These are phyloP conservation scores for Gorsachius goisagi DNA, from an alignment of 2,113 vertebrate species.

Conservation along the genomic window DNA sequence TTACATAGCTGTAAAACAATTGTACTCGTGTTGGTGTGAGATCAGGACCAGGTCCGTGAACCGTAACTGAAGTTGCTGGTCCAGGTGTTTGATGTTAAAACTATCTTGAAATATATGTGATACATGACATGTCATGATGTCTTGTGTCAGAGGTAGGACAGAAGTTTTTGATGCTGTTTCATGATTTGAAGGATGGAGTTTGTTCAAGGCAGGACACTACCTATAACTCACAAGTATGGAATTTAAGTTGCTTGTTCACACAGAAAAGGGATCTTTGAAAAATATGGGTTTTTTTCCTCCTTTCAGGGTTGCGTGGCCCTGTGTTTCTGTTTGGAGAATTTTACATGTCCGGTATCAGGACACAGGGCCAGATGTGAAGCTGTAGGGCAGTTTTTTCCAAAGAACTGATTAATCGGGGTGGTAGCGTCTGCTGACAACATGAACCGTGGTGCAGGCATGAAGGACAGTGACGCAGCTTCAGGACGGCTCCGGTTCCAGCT, in stretches of 20 bases:
- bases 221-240: background rate
- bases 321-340: background rate
- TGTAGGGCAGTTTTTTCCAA: background rate
- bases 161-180: background rate
- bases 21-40: background rate
- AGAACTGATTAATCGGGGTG: background rate
- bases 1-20: background rate
- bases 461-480: background rate
- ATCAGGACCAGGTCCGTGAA: background rate
- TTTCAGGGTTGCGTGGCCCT: background rate
- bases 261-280: background rate
- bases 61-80: background rate
- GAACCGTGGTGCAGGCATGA: background rate
- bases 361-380: background rate
- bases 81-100: background rate
- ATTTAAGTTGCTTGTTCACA: background rate
- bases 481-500: background rate
- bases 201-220: background rate
- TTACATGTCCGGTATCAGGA: background rate
- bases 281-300: fast-evolving
- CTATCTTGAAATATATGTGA: background rate
- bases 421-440: background rate
- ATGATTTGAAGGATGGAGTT: background rate
- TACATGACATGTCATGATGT: fast-evolving
- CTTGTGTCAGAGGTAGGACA: background rate